Evolutionary conservation across 2,888 invertebrate species (phyloP).

Genomic region (Panzeria rudis): DNA sequence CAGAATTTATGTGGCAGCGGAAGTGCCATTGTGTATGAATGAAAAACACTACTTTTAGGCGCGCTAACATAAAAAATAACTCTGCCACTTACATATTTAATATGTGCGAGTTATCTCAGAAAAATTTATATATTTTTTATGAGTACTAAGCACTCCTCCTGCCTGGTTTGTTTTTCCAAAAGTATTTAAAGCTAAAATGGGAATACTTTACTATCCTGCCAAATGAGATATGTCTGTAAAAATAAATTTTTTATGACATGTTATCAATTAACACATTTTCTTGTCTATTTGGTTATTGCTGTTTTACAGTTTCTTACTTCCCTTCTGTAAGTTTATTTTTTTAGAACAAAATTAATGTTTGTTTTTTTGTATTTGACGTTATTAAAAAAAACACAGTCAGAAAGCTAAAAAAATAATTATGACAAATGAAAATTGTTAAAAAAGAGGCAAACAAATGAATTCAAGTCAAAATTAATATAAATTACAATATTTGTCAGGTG

Average conservation of each 20-base stretch:
- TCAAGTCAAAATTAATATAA: slow-evolving; percentile 12
- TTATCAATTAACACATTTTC: slow-evolving; percentile 62
- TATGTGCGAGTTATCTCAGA: too few species aligned
- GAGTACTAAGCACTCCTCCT: neutral
- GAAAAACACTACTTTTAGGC: slow-evolving; percentile 42
- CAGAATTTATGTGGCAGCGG: slow-evolving; percentile 62
- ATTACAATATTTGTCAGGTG: slow-evolving; percentile 3
- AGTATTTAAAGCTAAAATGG: neutral
- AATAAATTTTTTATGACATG: slow-evolving; percentile 57
- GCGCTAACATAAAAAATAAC: neutral
- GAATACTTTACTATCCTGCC: neutral
- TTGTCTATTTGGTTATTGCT: slow-evolving; percentile 3
- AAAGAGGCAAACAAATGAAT: neutral
- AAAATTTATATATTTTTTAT: slow-evolving; percentile 8
- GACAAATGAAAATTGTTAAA: slow-evolving; percentile 7
- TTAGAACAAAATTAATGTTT: slow-evolving; percentile 29
- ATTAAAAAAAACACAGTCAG: neutral
- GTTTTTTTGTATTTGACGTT: neutral
- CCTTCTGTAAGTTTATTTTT: neutral
- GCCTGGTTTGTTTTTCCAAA: too few species aligned
- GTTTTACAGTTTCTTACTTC: neutral
- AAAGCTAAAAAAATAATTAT: slow-evolving; percentile 23
- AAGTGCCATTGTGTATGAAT: slow-evolving; percentile 55
- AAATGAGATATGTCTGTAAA: slow-evolving; percentile 43
- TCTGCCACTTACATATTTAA: neutral